These are phyloP conservation scores for Mesoclemmys tuberculata DNA, from an alignment of 2,113 vertebrate species.

Conservation along the genomic window DNA sequence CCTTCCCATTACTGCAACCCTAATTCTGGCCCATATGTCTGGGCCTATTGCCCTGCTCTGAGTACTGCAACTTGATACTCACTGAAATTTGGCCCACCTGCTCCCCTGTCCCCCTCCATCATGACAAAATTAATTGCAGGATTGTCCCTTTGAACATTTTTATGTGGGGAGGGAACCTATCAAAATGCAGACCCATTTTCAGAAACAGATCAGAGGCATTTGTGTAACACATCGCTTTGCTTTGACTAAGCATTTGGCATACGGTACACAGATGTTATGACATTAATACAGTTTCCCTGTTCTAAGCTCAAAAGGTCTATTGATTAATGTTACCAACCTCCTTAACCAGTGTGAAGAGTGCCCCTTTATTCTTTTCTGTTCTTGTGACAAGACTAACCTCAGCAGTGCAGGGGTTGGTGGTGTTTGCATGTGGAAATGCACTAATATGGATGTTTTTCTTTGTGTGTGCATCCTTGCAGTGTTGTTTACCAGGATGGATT, in stretches of 20 bases:
- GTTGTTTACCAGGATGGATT: slow-evolving; percentile 99
- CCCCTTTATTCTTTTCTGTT: slow-evolving; percentile 53
- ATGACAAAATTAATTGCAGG: not conserved
- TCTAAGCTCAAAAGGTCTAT: not conserved
- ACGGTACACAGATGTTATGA: not conserved
- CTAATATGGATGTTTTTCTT: slow-evolving; percentile 91
- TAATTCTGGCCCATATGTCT: not conserved
- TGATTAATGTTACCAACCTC: slow-evolving; percentile 66
- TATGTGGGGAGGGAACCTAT: not conserved
- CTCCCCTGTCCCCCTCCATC: not conserved
- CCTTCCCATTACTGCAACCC: not conserved
- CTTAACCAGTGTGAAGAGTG: slow-evolving; percentile 70
- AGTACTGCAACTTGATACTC: not conserved
- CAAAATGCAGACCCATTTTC: not conserved
- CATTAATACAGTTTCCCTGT: slow-evolving; percentile 23
- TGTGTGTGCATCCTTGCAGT: slow-evolving; percentile 92
- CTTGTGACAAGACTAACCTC: slow-evolving; percentile 80
- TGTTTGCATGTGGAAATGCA: slow-evolving; percentile 90
- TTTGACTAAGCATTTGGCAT: slow-evolving; percentile 22
- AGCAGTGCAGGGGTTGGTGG: slow-evolving; percentile 77
- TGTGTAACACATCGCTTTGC: slow-evolving; percentile 7
- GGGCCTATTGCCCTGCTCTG: not conserved
- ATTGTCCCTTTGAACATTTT: not conserved
- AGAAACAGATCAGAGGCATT: not conserved
- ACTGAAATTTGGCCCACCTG: not conserved